Evolutionary conservation across 2,113 vertebrate genomes (phyloP).

Genomic region (Tragelaphus buxtoni): DNA sequence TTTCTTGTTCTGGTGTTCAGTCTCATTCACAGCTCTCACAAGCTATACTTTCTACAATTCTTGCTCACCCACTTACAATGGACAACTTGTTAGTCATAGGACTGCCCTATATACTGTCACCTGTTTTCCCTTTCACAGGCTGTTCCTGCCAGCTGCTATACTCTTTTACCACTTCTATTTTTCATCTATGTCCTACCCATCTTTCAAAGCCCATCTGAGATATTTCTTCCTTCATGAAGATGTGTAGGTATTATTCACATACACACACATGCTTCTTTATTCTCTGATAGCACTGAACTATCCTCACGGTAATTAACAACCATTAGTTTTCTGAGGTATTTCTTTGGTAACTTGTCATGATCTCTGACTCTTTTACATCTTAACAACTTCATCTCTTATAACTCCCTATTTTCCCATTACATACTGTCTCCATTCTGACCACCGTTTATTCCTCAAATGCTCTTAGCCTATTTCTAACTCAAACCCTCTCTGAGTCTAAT

Average conservation of each 20-base stretch:
- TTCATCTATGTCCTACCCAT: background rate
- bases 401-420: background rate
- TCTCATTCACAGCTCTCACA: background rate
- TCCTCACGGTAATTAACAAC: background rate
- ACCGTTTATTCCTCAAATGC: background rate
- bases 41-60: background rate
- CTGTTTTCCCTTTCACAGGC: background rate
- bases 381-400: background rate
- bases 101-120: accelerated
- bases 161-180: background rate
- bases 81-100: background rate
- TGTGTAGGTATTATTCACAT: background rate
- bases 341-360: background rate
- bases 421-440: background rate
- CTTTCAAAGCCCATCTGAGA: background rate
- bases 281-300: background rate
- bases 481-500: background rate
- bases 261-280: background rate
- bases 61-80: background rate
- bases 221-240: background rate
- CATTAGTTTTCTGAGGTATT: background rate
- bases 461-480: background rate
- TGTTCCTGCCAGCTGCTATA: background rate
- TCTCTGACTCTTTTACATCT: background rate
- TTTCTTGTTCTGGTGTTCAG: background rate